A percentile compares a stretch with the other conserved stretches of the same genome.
Conservation (phyloP, 2,888 invertebrate species). For the Andrena flavipes region DNA sequence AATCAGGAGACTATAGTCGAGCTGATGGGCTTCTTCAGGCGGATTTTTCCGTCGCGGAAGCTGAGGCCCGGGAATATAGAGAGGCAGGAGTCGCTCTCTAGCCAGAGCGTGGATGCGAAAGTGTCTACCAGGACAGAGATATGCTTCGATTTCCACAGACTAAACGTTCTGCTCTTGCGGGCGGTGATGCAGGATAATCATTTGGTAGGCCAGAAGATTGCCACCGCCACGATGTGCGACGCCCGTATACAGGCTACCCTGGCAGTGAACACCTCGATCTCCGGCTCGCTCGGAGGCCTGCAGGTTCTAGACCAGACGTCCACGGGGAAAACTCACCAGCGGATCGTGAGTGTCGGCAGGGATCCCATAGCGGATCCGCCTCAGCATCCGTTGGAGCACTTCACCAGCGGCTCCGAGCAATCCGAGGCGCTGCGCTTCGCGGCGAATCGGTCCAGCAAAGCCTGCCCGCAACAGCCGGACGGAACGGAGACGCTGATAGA, state of each 20-base stretch:
- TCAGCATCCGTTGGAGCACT: constrained; percentile 78
- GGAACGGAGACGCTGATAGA: constrained; percentile 78
- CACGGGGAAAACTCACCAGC: constrained; percentile 92
- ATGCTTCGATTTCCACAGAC: constrained; percentile 96
- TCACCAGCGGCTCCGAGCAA: constrained; percentile 80
- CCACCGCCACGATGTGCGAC: constrained; percentile 96
- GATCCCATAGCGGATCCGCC: constrained; percentile 88
- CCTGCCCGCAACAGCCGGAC: constrained; percentile 45
- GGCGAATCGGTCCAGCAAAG: constrained; percentile 80
- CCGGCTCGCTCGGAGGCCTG: constrained; percentile 96
- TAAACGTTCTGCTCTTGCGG: constrained; percentile 94
- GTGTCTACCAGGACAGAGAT: constrained; percentile 89
- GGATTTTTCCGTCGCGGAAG: constrained; percentile 87
- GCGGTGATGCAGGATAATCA: constrained; percentile 91
- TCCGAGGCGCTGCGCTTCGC: constrained; percentile 87
- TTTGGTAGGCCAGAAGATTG: constrained; percentile 93
- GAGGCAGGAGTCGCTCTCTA: constrained; percentile 78
- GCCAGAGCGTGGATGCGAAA: constrained; percentile 71
- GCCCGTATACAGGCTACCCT: constrained; percentile 95
- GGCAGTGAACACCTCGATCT: constrained; percentile 87
- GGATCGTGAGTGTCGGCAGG: constrained; percentile 93
- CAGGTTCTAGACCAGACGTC: constrained; percentile 95
- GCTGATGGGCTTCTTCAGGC: constrained; percentile 93
- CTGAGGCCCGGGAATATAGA: constrained; percentile 65
- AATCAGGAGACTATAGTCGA: constrained; percentile 98